These are phyloP conservation scores for Nematopogon swammerdamellus DNA, from an alignment of 2,888 invertebrate genomes.

Conservation along the genomic window DNA sequence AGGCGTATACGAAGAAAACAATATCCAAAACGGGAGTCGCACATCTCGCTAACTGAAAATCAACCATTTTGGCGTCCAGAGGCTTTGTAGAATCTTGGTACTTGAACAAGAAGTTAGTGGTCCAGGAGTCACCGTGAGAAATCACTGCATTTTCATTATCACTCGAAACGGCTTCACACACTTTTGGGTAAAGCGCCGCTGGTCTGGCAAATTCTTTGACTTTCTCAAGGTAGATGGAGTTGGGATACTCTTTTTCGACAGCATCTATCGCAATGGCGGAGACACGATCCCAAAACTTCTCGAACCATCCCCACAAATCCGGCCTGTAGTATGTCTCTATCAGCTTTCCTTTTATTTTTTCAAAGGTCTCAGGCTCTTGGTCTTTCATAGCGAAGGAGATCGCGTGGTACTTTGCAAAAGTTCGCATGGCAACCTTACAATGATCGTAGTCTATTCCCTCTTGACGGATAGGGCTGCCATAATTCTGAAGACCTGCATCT, in stretches of 20 bases:
- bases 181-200: constrained; percentile 45
- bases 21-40: constrained; percentile 58
- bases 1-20: constrained; percentile 59
- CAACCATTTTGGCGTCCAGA: constrained; percentile 58
- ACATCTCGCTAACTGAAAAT: constrained; percentile 65
- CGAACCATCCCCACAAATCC: constrained; percentile 54
- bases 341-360: constrained; percentile 28
- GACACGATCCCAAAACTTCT: constrained; percentile 46
- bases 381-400: constrained; percentile 57
- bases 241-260: constrained; percentile 60
- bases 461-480: constrained; percentile 36
- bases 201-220: constrained; percentile 51
- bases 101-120: constrained; percentile 67
- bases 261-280: constrained; percentile 59
- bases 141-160: constrained; percentile 50
- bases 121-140: constrained; percentile 73
- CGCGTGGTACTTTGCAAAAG: constrained; percentile 58
- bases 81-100: constrained; percentile 20
- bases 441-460: constrained; percentile 50
- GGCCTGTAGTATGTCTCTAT: constrained; percentile 60
- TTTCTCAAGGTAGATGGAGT: constrained; percentile 54
- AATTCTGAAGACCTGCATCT: constrained; percentile 46
- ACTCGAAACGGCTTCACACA: constrained; percentile 34
- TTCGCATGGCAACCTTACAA: constrained; percentile 43
- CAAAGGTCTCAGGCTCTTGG: constrained; percentile 47